Base-by-base conservation (phyloP, 1,140 invertebrate species). In the Monomorium pharaonis region DNA sequence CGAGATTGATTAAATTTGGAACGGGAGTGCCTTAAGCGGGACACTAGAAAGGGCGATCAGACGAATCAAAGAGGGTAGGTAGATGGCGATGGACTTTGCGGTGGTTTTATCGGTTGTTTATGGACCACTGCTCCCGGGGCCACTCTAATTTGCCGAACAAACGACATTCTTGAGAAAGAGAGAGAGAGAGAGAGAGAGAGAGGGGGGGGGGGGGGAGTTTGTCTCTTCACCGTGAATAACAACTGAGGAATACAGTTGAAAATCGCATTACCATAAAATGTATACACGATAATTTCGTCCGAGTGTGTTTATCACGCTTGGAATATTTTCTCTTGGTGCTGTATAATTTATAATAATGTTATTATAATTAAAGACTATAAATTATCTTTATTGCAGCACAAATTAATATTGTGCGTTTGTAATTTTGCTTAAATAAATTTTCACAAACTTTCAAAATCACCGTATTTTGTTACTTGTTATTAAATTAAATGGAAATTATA, bases 1-100 rank as follows among this genome's bases (percentile, higher is more conserved):
- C 49, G 56, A 44, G 62, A 54, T 62, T 56, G 74, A 84, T 60
- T 84, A 86, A 88, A 86, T 81, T 88, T 72, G 10, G 24, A 58
- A 58, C 37, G 49, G 63, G 37, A 14, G 24, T 14, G 70, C 30
- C 54, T 84, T 84, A 49, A 76, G 58, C 33, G 78, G 75, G 42
- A 47, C 42, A 14, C 67, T 30, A 27, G 49, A 51, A 81, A 69
- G 58, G 77, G 14, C 84, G 54, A 80, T 86, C 86, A 60, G 54
- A 74, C 24, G 42, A 42, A 83, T 49, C 37, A 60, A 5, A 30
- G 12, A 72, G 47, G 44, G 21, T 21, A 14, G 86, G 44, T 51
- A 16, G 47, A 33, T n/a, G n/a, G n/a, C n/a, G n/a, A n/a, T n/a
- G 16, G 37, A 70, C 54, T 54, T 58, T 70, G 83, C 24, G 37